Evolutionary conservation across 2,888 invertebrate species (phyloP).

Genomic region (Netelia melanura): DNA sequence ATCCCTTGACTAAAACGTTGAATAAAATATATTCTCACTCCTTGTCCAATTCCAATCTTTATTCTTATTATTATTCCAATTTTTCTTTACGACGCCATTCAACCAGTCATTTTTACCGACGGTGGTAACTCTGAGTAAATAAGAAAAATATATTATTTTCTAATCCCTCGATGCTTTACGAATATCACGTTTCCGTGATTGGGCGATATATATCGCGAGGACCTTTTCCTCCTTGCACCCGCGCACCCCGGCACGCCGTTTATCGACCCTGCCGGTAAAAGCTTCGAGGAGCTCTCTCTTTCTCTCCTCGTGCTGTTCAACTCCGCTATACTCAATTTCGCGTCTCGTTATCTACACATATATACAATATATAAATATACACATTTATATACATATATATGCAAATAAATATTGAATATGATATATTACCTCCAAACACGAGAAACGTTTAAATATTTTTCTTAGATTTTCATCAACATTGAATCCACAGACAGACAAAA

Average conservation of each 20-base stretch:
- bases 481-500: background rate
- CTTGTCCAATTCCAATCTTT: background rate
- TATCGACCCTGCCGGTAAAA: slow-evolving; percentile 70
- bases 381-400: background rate
- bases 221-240: slow-evolving; percentile 44
- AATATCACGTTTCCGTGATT: slow-evolving; percentile 57
- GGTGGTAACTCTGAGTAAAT: background rate
- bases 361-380: background rate
- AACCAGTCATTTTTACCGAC: background rate
- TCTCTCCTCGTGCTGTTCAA: slow-evolving; percentile 22
- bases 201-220: slow-evolving; percentile 33
- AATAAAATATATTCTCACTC: background rate
- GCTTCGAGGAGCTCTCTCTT: slow-evolving; percentile 50
- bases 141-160: background rate
- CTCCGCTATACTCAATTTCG: background rate
- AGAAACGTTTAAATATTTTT: background rate
- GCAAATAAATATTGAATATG: background rate
- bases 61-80: background rate
- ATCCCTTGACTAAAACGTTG: background rate
- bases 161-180: slow-evolving; percentile 26
- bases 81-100: background rate
- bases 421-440: background rate
- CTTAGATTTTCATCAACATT: slow-evolving; percentile 23
- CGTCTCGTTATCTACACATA: background rate
- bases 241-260: slow-evolving; percentile 43